Evolutionary conservation across 2,797 vertebrate species (phyloP), one percentile per base, ranked within the genome.

Genomic region (Australoheros facetus): DNA sequence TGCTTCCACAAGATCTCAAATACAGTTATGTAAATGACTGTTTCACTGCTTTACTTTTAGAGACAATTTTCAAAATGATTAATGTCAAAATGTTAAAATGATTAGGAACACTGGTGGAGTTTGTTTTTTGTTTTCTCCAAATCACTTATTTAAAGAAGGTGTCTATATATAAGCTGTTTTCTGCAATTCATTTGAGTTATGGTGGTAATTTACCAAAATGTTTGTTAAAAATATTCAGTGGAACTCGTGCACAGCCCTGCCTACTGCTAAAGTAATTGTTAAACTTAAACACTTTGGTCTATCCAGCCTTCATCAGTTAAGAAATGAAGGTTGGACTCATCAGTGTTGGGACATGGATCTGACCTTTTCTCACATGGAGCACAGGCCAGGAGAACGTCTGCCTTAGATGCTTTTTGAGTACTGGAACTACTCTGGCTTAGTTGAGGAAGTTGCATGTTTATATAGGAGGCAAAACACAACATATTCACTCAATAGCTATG

Each of bases 31-130:
- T 59, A 51, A 39, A 23, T 57, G 28, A 64, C 30, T 14, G 21
- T 30, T 48, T 42, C 13, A 26, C 51, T 32, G 4, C 58, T 34
- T 77, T 56, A 21, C 21, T 75, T 71, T 70, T 12, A 16, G 28
- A 77, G 13, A 30, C 28, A 56, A 34, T 17, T 7, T 76, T 81
- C 56, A 37, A 75, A 75, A 53, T 59, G 48, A 45, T 37, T 76
- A 5, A 60, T 56, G 37, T 48, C 56, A 75, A 71, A 37, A 57
- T 48, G 39, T 70, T 3, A 39, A 39, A 39, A 39, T 70, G 12
- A 77, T 77, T 77, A 56, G 39, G 39, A 57, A 45, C 69, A 57
- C 62, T 51, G 60, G 69, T 16, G 17, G 62, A 28, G 21, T 39
- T 11, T 16, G 21, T 30, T 30, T 30, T 42, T 32, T n/a, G 28